Conservation (phyloP, 2,113 vertebrate genomes). For the Cichladusa arquata region DNA sequence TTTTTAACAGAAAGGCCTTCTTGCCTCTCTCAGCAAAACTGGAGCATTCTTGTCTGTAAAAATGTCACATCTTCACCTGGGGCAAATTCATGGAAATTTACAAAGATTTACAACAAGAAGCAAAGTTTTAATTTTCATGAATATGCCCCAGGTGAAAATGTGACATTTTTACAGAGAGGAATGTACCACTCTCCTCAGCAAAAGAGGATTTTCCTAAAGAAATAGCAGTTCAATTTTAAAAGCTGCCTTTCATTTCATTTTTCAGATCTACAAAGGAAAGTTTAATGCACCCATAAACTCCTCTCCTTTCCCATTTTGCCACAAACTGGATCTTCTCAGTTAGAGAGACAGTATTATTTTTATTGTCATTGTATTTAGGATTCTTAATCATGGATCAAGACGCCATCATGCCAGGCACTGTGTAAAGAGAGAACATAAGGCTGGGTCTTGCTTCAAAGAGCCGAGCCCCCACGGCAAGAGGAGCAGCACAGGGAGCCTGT, state of each 20-base stretch:
- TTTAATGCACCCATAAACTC: background rate
- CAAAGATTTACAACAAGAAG: conserved; percentile 56
- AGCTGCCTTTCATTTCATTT: background rate
- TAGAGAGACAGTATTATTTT: background rate
- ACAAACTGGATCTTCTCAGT: background rate
- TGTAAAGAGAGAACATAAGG: conserved; percentile 1
- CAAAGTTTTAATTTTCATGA: conserved; percentile 58
- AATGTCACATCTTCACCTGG: conserved; percentile 49
- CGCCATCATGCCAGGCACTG: rapidly evolving
- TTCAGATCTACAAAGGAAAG: background rate
- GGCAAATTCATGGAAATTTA: conserved; percentile 53
- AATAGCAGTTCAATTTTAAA: background rate
- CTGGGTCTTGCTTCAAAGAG: conserved; percentile 9
- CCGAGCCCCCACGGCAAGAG: background rate
- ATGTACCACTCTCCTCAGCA: background rate
- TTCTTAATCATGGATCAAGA: conserved; percentile 6
- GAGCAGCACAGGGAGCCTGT: background rate
- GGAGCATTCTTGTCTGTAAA: conserved; percentile 39
- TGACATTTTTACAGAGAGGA: conserved; percentile 47
- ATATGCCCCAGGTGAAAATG: conserved; percentile 46
- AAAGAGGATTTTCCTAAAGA: background rate
- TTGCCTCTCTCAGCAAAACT: conserved; percentile 55
- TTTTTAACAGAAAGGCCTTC: background rate
- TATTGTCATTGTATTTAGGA: background rate
- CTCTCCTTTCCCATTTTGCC: background rate